Evolutionary conservation across 1,140 invertebrate genomes (phyloP), one percentile per base, ranked within the genome.

Genomic region (Cotesia typhae): DNA sequence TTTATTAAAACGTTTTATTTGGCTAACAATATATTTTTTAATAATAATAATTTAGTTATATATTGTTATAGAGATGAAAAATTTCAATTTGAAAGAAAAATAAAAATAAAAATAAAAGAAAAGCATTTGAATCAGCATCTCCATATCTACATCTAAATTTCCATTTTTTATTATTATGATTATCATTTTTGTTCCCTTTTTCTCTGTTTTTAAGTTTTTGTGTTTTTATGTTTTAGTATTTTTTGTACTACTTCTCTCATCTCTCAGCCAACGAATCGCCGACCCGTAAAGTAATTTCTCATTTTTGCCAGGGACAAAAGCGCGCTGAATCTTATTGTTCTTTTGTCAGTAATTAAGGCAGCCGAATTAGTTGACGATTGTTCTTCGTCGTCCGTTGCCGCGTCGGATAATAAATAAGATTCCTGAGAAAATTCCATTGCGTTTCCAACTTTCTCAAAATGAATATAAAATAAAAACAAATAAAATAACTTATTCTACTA

Each of bases 321-420:
- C 79, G 71, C 78, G 75, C 76, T 81, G 84, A 86, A 86, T 87
- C 82, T 82, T 84, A 87, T 86, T 86, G 83, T 86, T 86, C 83
- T 83, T 84, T 82, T 79, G 81, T 76, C 79, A 80, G 84, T 86
- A 85, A 86, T 87, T 86, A 86, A 85, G 81, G 78, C 75, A 78
- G 78, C 78, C 79, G 82, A 87, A 87, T 86, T 87, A 86, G 83
- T 74, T 69, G 37, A 67, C 61, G 36, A 70, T 74, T 67, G 67
- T 74, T 74, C 59, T 37, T 55, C 20, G 51, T 69, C 47, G 37
- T 70, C 68, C 68, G 20, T 67, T 77, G 75, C 52, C 69, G 74
- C 52, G 53, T 53, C 64, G 75, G 79, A 86, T 85, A 83, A 85
- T 85, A 86, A 86, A 87, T 87, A 85, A 87, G 80, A 85, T 83